A percentile compares a stretch with the other conserved stretches of the same genome.
Evolutionary conservation across 2,888 invertebrate genomes (phyloP).

Genomic region (Pseudanteris insignis): DNA sequence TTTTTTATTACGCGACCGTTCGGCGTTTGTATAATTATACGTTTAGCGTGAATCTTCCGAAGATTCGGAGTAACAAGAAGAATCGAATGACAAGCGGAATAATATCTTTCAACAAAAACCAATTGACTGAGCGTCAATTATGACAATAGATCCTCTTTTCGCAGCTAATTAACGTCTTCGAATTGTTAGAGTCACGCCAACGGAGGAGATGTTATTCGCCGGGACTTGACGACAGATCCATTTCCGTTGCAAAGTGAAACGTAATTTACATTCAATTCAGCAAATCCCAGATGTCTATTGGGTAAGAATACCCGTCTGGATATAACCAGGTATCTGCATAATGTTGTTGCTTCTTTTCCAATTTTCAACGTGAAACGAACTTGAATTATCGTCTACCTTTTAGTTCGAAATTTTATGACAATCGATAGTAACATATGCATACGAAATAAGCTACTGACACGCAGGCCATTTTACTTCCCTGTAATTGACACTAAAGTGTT

Average conservation of each 20-base stretch:
- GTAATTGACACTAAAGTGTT: too few relatives aligned
- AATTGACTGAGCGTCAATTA: constrained; percentile 24
- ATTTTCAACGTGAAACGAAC: background rate
- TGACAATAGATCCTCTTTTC: constrained; percentile 27
- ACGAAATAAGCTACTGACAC: too few relatives aligned
- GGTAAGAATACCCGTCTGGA: constrained; percentile 54
- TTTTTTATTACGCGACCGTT: too few relatives aligned
- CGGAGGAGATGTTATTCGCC: constrained; percentile 26
- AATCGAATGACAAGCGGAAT: constrained; percentile 7
- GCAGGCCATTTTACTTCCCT: too few relatives aligned
- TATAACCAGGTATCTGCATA: constrained; percentile 57
- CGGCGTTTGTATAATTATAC: too few relatives aligned
- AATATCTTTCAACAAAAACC: constrained; percentile 11
- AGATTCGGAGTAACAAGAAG: background rate
- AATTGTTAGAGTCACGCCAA: constrained; percentile 11
- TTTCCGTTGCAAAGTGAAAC: constrained; percentile 52
- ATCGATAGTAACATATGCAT: too few relatives aligned
- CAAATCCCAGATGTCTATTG: constrained; percentile 58
- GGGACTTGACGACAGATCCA: constrained; percentile 56
- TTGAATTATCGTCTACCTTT: background rate
- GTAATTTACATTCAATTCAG: constrained; percentile 62
- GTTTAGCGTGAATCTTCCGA: too few relatives aligned
- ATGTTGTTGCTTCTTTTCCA: constrained; percentile 41
- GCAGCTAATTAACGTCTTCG: constrained; percentile 30
- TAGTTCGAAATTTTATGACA: background rate